Conservation (phyloP, 2,888 invertebrate species). For the Acrobasis repandana region DNA sequence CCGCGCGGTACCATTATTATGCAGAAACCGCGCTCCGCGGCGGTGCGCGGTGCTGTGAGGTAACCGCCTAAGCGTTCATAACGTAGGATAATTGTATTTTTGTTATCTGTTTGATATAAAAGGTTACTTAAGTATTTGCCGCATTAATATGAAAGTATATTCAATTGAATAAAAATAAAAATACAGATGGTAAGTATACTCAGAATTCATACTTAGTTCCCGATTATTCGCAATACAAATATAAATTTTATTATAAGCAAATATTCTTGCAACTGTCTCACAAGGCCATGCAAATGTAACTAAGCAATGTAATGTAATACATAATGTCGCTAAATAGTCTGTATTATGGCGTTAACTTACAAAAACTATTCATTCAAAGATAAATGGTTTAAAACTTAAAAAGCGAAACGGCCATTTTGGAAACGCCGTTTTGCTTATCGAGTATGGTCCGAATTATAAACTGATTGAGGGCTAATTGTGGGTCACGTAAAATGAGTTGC, state of each 20-base stretch:
- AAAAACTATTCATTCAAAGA: conserved; percentile 38
- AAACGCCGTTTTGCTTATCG: conserved; percentile 27
- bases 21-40: too few relatives aligned
- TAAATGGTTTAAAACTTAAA: conserved; percentile 39
- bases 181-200: too few relatives aligned
- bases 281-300: not conserved
- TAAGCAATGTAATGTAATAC: not conserved
- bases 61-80: too few relatives aligned
- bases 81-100: too few relatives aligned
- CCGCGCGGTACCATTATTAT: too few relatives aligned
- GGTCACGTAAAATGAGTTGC: too few relatives aligned
- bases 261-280: conserved; percentile 12
- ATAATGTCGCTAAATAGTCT: conserved; percentile 25
- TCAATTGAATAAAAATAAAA: not conserved
- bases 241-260: conserved; percentile 6
- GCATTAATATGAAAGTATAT: too few relatives aligned
- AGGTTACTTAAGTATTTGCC: too few relatives aligned
- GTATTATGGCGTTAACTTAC: conserved; percentile 38
- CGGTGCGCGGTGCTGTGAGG: too few relatives aligned
- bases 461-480: too few relatives aligned
- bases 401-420: conserved; percentile 40
- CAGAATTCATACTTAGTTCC: not conserved
- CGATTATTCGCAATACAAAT: not conserved
- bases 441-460: conserved; percentile 23
- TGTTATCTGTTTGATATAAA: too few relatives aligned